phyloP scores from a whole-genome alignment of 2,113 vertebrate species.

The Edolisoma coerulescens region DNA sequence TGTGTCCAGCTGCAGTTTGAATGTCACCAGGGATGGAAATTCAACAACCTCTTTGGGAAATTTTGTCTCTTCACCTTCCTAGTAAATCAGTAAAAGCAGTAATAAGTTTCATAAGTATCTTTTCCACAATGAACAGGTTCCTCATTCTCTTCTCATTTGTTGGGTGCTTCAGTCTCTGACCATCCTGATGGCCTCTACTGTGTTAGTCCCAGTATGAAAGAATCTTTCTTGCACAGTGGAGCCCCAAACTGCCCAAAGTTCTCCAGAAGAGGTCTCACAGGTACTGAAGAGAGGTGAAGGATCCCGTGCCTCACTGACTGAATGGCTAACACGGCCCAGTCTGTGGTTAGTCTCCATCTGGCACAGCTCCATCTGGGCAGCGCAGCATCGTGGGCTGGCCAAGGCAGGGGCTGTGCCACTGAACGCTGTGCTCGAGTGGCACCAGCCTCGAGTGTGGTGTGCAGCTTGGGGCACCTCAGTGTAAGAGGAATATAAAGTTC shows the following conservation, averaged over 20 bases:
- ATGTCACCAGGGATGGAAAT: background rate
- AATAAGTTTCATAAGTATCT: background rate
- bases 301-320: background rate
- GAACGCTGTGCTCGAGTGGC: accelerated
- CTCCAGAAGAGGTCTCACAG: background rate
- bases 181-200: background rate
- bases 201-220: background rate
- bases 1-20: background rate
- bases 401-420: background rate
- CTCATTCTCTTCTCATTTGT: background rate
- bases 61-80: background rate
- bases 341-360: background rate
- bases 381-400: background rate
- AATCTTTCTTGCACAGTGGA: background rate
- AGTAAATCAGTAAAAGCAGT: background rate
- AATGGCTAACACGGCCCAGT: accelerated
- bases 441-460: accelerated
- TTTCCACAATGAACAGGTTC: background rate
- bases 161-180: background rate
- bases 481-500: background rate
- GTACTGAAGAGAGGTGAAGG: background rate
- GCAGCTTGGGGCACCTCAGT: accelerated
- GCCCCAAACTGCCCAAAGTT: background rate
- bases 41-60: background rate
- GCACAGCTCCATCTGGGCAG: background rate